Conservation (phyloP, 2,888 invertebrate genomes). For the Boloria euphrosyne region DNA sequence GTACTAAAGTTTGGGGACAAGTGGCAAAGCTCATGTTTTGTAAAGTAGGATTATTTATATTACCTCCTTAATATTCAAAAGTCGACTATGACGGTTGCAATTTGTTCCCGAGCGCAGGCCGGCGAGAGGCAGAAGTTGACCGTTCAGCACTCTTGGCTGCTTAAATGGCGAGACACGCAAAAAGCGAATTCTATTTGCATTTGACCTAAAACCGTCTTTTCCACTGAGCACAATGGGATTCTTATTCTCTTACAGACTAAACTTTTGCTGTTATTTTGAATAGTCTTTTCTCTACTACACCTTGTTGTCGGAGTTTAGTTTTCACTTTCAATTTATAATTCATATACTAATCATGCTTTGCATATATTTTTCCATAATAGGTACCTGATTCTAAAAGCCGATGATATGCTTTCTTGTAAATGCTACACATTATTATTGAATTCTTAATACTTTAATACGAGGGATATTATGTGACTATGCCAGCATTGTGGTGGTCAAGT, state of each 20-base stretch:
- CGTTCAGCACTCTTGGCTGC: slow-evolving; percentile 11
- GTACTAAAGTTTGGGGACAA: slow-evolving; percentile 26
- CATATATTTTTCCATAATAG: neutral
- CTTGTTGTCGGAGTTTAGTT: neutral
- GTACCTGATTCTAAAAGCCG: neutral
- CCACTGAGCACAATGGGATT: slow-evolving; percentile 47
- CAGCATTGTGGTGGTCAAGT: too few relatives aligned
- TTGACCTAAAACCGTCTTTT: slow-evolving; percentile 71
- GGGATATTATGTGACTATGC: too few relatives aligned
- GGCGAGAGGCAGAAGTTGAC: slow-evolving; percentile 1
- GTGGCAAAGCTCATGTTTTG: slow-evolving; percentile 31
- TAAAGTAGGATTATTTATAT: slow-evolving; percentile 63
- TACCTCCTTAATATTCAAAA: slow-evolving; percentile 73
- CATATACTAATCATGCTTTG: neutral
- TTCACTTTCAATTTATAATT: too few relatives aligned
- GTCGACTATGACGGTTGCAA: slow-evolving; percentile 69
- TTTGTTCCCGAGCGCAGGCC: slow-evolving; percentile 59
- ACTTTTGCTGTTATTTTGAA: slow-evolving; percentile 30
- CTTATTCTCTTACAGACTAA: slow-evolving; percentile 37
- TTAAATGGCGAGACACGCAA: slow-evolving; percentile 67
- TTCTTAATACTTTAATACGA: too few relatives aligned
- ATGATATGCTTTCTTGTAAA: neutral
- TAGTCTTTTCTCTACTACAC: slow-evolving; percentile 12
- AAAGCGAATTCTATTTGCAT: slow-evolving; percentile 74
- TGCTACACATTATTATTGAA: too few relatives aligned